Evolutionary conservation across 2,797 vertebrate species (phyloP), one percentile per base, ranked within the genome.

Genomic region (Pachyuromys duprasi): DNA sequence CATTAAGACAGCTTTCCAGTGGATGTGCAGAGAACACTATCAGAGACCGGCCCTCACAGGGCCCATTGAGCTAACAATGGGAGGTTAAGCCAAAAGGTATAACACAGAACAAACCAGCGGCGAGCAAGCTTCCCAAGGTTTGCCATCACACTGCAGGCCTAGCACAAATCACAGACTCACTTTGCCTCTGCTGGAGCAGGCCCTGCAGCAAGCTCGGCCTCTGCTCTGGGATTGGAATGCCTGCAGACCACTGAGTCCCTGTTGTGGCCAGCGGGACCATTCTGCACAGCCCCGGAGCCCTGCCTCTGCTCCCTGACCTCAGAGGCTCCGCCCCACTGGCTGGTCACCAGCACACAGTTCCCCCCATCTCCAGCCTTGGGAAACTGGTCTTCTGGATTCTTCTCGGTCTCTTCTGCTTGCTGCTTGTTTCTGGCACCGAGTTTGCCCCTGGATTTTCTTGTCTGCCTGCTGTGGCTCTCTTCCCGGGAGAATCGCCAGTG

Each of bases 401-500:
- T 98, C 80, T 98, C 98, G 0, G 95, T 98, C 87, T 98, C 98
- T 86, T 97, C 98, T 7, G 93, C 94, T 65, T 67, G 93, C 55
- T 49, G 97, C 87, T 98, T 98, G 90, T 98, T 97, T 94, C 95
- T 96, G 62, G 95, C 20, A 12, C 97, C 94, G 24, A 89, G 49
- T 78, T 98, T 99, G 5, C 98, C 97, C 97, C 98, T 99, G 72
- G 98, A 97, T 95, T 98, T 99, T 94, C 98, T 98, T 70, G 22
- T 78, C 94, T 98, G 98, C 93, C 97, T 98, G 97, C 39, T 97
- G 95, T 96, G 98, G 91, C 95, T 96, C 1, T 99, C 98, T 6
- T 98, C 98, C 91, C 98, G 98, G 95, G 98, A 98, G 97, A 99
- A 98, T 36, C 98, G 98, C 98, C 98, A 99, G 89, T 98, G 98